A percentile compares a stretch with the other conserved stretches of the same genome.
phyloP scores from a whole-genome alignment of 2,888 invertebrate genomes.

The Tipula confusa region DNA sequence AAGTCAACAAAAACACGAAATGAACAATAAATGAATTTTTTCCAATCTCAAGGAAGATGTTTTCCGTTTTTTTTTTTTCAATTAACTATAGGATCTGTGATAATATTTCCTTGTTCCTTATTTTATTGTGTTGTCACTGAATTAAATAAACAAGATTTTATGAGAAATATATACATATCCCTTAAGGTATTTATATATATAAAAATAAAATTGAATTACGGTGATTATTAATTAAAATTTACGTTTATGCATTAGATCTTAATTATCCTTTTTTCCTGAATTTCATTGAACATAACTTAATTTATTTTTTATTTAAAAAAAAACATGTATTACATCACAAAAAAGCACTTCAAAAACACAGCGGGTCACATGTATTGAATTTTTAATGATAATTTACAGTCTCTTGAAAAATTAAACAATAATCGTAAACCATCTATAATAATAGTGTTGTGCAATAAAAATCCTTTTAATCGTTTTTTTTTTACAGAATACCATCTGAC shows the following conservation, averaged over 20 bases:
- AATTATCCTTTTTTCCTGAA: not conserved
- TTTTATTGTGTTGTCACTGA: not conserved
- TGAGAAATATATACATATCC: not conserved
- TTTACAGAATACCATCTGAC: not conserved
- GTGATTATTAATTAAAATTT: not conserved
- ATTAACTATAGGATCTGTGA: not conserved
- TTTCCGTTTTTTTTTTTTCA: not conserved
- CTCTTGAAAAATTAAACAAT: not conserved
- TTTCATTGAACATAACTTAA: not conserved
- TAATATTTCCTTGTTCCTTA: not conserved
- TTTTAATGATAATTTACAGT: not conserved
- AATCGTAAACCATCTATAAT: not conserved
- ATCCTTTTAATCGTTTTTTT: not conserved
- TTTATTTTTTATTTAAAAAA: not conserved
- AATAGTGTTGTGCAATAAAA: not conserved
- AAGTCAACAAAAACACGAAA: not conserved
- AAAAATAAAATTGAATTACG: not conserved
- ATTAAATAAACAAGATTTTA: not conserved
- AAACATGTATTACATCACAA: not conserved
- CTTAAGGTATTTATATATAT: not conserved
- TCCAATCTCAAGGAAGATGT: not conserved
- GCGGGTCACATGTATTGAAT: not conserved
- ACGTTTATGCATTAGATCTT: not conserved
- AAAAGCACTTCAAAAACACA: not conserved
- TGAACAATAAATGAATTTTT: constrained; percentile 12